Percentiles rank a stretch among this genome's conserved stretches.
These are phyloP conservation scores for Synchiropus splendidus DNA, from an alignment of 2,113 vertebrate species.

Conservation along the genomic window DNA sequence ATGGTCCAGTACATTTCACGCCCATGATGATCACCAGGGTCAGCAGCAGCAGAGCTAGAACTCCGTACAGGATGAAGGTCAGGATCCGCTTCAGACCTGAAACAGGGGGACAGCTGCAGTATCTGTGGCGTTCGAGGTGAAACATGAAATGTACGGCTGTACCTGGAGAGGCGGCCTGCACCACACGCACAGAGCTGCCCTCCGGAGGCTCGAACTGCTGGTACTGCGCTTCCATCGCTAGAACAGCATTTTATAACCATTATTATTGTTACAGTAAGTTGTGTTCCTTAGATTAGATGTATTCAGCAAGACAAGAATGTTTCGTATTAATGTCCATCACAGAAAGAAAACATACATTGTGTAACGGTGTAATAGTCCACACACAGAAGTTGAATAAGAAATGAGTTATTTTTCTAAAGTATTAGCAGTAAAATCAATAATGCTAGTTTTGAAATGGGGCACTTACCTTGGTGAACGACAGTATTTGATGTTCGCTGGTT, in stretches of 20 bases:
- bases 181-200: not conserved
- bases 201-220: constrained; percentile 11
- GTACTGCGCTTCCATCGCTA: constrained; percentile 36
- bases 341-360: too few relatives aligned
- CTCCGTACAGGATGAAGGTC: constrained; percentile 22
- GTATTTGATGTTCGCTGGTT: constrained; percentile 3
- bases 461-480: constrained; percentile 16
- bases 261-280: not conserved
- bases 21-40: constrained; percentile 41
- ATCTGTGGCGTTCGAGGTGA: not conserved
- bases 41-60: constrained; percentile 35
- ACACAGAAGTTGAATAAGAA: not conserved
- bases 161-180: not conserved
- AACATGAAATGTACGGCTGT: not conserved
- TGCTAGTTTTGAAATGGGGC: not conserved
- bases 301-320: too few relatives aligned
- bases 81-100: constrained; percentile 22
- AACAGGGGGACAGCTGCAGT: not conserved
- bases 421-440: not conserved
- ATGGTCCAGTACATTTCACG: constrained; percentile 26
- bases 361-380: too few relatives aligned
- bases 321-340: too few relatives aligned
- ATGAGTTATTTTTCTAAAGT: not conserved
- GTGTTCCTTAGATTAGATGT: too few relatives aligned
- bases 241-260: constrained; percentile 1